Conservation (phyloP, 2,888 invertebrate species). For the Ceraclea dissimilis region DNA sequence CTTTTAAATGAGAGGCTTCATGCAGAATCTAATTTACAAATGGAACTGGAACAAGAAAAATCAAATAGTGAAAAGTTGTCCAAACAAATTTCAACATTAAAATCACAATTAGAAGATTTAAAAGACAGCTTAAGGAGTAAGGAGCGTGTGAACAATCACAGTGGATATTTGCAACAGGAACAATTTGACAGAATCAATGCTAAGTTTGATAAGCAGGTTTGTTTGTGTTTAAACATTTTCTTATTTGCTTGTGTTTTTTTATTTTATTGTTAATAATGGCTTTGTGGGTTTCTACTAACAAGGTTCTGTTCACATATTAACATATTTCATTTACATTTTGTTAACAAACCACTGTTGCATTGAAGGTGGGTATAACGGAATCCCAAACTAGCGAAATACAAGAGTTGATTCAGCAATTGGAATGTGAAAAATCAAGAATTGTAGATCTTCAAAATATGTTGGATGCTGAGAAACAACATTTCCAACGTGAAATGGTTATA, state of each 20-base stretch:
- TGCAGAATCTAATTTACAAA: constrained; percentile 56
- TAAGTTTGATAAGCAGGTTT: constrained; percentile 22
- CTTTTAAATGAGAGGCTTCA: constrained; percentile 56
- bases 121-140: constrained; percentile 25
- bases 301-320: too few species aligned
- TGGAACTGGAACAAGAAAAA: constrained; percentile 48
- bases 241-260: neutral
- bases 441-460: constrained; percentile 40
- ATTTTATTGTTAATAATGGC: too few species aligned
- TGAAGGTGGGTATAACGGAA: constrained; percentile 41
- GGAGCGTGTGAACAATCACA: neutral
- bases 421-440: constrained; percentile 43
- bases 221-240: neutral
- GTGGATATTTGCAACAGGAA: constrained; percentile 1
- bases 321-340: too few species aligned
- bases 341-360: too few species aligned
- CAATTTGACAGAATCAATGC: constrained; percentile 14
- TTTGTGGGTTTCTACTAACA: too few species aligned
- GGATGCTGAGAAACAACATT: constrained; percentile 39
- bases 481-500: constrained; percentile 35
- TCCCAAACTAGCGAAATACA: constrained; percentile 46
- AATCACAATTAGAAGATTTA: constrained; percentile 30
- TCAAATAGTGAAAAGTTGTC: constrained; percentile 44
- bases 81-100: constrained; percentile 33
- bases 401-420: constrained; percentile 44